These are phyloP conservation scores for Argyrosomus japonicus DNA, from an alignment of 2,113 vertebrate genomes.

Conservation along the genomic window DNA sequence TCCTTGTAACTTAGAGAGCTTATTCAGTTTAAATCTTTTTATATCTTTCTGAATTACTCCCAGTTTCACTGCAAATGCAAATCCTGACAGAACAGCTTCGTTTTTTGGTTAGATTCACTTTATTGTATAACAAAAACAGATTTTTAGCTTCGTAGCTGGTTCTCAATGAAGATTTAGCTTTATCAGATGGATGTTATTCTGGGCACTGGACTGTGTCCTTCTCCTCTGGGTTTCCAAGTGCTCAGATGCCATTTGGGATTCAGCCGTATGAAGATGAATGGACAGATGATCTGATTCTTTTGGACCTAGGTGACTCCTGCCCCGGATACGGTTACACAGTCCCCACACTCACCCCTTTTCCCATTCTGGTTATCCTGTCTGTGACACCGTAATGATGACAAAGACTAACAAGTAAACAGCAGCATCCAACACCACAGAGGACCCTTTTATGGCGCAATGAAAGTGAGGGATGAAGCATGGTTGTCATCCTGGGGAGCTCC, in stretches of 20 bases:
- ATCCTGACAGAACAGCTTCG: constrained; percentile 49
- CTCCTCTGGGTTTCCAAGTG: constrained; percentile 46
- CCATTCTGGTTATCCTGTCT: constrained; percentile 71
- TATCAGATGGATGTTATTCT: constrained; percentile 27
- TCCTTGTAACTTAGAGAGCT: constrained; percentile 50
- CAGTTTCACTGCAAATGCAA: constrained; percentile 47
- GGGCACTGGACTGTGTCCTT: constrained; percentile 44
- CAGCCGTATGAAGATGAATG: constrained; percentile 79
- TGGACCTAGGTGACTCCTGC: constrained; percentile 62
- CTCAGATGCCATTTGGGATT: constrained; percentile 67
- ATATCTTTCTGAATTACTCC: constrained; percentile 50
- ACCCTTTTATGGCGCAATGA: constrained; percentile 80
- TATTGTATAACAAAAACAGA: constrained; percentile 38
- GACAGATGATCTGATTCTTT: constrained; percentile 74
- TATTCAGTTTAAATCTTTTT: constrained; percentile 61
- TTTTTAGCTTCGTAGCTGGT: constrained; percentile 27
- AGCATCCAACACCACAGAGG: constrained; percentile 68
- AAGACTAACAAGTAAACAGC: constrained; percentile 79
- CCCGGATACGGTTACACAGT: constrained; percentile 47
- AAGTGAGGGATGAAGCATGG: constrained; percentile 81
- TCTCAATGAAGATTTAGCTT: constrained; percentile 37
- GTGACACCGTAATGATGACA: constrained; percentile 83
- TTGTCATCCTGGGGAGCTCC: constrained; percentile 65
- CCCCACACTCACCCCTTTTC: constrained; percentile 40
- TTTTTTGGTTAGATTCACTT: constrained; percentile 40